Evolutionary conservation across 2,888 invertebrate genomes (phyloP), one percentile per base, ranked within the genome.

Genomic region (Spodoptera littoralis): DNA sequence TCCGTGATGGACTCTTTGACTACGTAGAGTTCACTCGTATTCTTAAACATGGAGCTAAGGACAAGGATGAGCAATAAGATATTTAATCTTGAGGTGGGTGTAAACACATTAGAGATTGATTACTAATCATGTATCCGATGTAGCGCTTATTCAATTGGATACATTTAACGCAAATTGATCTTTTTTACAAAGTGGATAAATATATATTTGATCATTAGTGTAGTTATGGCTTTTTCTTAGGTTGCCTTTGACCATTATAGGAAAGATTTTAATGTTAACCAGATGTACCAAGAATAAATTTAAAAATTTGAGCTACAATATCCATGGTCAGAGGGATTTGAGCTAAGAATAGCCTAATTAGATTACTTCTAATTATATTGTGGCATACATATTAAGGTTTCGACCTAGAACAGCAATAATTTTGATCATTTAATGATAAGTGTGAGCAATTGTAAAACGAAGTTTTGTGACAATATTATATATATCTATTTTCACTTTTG

Each of bases 11-110:
- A 0, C 96, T 98, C 88, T 99, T 99, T 88, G 98, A 99, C 94
- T 99, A 99, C 88, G 97, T 99, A 55, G 99, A 99, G 95, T 99
- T 99, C 90, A 99, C 99, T 43, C 97, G 99, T 86, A 99, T 99
- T 87, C 96, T 99, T 81, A 99, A 99, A 90, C 99, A 99, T 84
- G 99, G 99, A 53, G 99, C 99, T 84, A 99, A 99, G 94, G 99
- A 99, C 81, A 98, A 99, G 92, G 99, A 99, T 91, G 99, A 99
- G 87, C 98, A 98, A 93, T 98, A 96, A 94, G 64, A 9, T 36
- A 46, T 52, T 13, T 41, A 60, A 18, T 36, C 1, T 24, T 24
- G 22, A 44, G 69, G 77, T 73, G 74, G 79, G 76, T 65, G 70
- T 53, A 49, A 56, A 22, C 51, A 71, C 58, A 64, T 74, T 77